Evolutionary conservation across 2,797 vertebrate species (phyloP).

Genomic region (Monodelphis domestica): DNA sequence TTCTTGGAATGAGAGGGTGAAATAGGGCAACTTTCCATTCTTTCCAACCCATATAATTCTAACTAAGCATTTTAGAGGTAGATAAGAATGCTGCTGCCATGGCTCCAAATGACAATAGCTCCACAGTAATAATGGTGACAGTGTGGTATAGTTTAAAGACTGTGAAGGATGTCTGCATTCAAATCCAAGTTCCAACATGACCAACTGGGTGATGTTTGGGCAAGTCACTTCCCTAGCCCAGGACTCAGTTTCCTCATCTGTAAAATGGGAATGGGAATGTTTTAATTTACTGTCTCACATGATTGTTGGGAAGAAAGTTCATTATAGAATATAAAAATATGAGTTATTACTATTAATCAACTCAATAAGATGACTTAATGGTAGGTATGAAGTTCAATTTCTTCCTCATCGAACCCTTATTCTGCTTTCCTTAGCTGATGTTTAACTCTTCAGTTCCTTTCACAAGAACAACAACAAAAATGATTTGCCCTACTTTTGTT

Average conservation of each 20-base stretch:
- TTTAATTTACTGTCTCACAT: neutral
- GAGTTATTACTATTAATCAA: neutral
- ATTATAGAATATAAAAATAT: neutral
- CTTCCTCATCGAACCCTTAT: neutral
- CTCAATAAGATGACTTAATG: neutral
- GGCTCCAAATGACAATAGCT: neutral
- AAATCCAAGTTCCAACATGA: neutral
- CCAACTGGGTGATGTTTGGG: neutral
- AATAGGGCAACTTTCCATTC: neutral
- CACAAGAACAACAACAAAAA: neutral
- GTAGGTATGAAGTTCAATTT: neutral
- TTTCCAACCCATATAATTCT: neutral
- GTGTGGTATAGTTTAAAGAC: neutral
- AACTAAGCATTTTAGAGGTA: neutral
- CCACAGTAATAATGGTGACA: neutral
- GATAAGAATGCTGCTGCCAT: neutral
- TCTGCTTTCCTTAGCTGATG: neutral
- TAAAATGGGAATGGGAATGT: neutral
- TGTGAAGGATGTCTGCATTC: neutral
- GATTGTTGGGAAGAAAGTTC: neutral
- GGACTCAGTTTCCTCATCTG: neutral
- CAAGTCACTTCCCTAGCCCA: neutral
- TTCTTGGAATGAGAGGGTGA: neutral
- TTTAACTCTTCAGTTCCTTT: neutral
- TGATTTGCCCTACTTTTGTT: slow-evolving; percentile 3